Percentiles rank a stretch among this genome's conserved stretches.
phyloP scores from a whole-genome alignment of 2,797 vertebrate species.

The Vireo griseus region DNA sequence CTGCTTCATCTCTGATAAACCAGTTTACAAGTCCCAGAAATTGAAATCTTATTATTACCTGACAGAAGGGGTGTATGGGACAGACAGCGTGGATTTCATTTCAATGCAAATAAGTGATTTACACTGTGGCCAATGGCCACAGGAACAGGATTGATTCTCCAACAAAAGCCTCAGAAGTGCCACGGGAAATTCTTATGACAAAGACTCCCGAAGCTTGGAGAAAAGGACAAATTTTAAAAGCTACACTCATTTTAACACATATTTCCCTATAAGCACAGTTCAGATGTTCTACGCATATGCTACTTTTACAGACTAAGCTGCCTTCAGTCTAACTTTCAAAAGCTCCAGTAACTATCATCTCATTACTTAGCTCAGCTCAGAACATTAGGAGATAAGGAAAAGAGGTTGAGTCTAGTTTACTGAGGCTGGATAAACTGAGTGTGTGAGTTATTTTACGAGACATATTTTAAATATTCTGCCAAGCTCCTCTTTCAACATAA shows the following conservation, averaged over 20 bases:
- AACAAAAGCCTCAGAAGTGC: background rate
- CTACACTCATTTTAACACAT: background rate
- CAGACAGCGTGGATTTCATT: rapidly evolving
- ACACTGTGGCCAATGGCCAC: background rate
- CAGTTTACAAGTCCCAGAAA: background rate
- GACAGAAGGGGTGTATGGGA: background rate
- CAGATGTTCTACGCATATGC: background rate
- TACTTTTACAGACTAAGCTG: background rate
- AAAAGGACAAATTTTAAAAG: background rate
- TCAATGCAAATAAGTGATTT: background rate
- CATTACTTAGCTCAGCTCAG: background rate
- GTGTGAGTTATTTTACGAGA: background rate
- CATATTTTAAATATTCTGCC: background rate
- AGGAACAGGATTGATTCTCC: background rate
- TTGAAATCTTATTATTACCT: background rate
- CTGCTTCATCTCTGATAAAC: background rate
- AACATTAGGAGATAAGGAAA: background rate
- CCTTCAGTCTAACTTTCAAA: background rate
- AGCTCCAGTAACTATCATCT: background rate
- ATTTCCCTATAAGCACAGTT: background rate
- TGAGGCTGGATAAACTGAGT: background rate
- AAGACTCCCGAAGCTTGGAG: background rate
- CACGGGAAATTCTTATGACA: background rate
- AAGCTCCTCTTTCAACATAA: background rate
- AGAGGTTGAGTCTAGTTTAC: background rate